Conservation (phyloP, 2,113 vertebrate species). For the Mastomys coucha region DNA sequence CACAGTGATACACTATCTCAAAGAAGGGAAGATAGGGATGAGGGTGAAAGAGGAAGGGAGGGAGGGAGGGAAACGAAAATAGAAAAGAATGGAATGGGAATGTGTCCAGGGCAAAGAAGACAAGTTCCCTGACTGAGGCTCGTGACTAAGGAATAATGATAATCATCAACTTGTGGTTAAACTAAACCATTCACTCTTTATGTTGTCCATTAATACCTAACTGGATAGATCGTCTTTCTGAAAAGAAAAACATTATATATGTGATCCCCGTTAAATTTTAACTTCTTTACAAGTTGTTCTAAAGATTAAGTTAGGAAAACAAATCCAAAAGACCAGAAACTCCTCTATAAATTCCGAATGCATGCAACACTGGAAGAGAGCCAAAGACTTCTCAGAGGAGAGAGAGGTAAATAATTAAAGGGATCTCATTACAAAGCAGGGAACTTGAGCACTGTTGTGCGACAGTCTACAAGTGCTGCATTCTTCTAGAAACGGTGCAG, state of each 20-base stretch:
- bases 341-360: conserved; percentile 62
- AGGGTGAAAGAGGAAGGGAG: neutral
- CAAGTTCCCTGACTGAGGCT: neutral
- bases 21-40: neutral
- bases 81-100: neutral
- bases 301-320: conserved; percentile 55
- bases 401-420: conserved; percentile 74
- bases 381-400: conserved; percentile 54
- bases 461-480: neutral
- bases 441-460: conserved; percentile 23
- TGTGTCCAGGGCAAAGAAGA: conserved; percentile 42
- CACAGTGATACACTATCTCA: neutral
- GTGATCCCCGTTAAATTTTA: conserved; percentile 26
- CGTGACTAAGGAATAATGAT: conserved; percentile 31
- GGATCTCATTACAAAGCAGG: conserved; percentile 61
- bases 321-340: neutral
- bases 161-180: conserved; percentile 42
- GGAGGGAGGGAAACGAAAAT: neutral
- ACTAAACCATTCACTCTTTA: conserved; percentile 26
- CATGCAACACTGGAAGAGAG: neutral
- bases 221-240: neutral
- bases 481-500: neutral
- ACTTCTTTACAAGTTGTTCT: conserved; percentile 48
- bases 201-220: conserved; percentile 53
- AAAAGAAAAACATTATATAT: conserved; percentile 49